Evolutionary conservation across 2,797 vertebrate genomes (phyloP), one percentile per base, ranked within the genome.

Genomic region (Siniperca undulata): DNA sequence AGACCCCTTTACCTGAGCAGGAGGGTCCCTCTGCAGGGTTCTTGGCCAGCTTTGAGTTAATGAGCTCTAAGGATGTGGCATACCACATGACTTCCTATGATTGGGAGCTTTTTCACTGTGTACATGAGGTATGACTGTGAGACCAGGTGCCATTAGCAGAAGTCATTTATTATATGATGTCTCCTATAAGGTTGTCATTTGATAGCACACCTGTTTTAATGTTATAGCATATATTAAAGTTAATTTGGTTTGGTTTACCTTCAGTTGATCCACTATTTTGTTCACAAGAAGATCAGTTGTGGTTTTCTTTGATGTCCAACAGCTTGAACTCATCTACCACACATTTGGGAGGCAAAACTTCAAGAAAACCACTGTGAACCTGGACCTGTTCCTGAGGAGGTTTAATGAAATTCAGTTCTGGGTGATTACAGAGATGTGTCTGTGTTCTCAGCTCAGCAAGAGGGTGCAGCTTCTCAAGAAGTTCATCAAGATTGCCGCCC

Each of bases 401-500:
- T 99, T 99, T 93, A 99, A 99, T 90, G 98, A 99, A 95, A 97
- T 99, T 86, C 99, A 99, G 95, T 97, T 99, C 82, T 99, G 99
- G 99, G 98, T 99, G 79, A 97, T 98, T 91, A 98, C 97, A 0
- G 99, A 99, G 94, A 95, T 99, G 82, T 99, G 97, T 91, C 96
- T 99, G 90, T 99, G 99, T 88, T 91, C 97, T 86, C 97, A 98
- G 87, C 97, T 99, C 91, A 98, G 97, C 95, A 99, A 99, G 85
- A 96, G 99, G 40, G 99, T 99, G 89, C 99, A 99, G 84, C 97
- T 99, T 48, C 95, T 99, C 87, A 99, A 99, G 96, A 99, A 99
- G 95, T 99, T 99, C 88, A 98, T 99, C 94, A 99, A 99, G 96
- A 97, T 99, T 61, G 98, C 98, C 60, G 97, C 98, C 36, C 98